Percentiles rank a stretch among this genome's conserved stretches.
phyloP scores from a whole-genome alignment of 2,113 vertebrate species.

The Perccottus glenii region DNA sequence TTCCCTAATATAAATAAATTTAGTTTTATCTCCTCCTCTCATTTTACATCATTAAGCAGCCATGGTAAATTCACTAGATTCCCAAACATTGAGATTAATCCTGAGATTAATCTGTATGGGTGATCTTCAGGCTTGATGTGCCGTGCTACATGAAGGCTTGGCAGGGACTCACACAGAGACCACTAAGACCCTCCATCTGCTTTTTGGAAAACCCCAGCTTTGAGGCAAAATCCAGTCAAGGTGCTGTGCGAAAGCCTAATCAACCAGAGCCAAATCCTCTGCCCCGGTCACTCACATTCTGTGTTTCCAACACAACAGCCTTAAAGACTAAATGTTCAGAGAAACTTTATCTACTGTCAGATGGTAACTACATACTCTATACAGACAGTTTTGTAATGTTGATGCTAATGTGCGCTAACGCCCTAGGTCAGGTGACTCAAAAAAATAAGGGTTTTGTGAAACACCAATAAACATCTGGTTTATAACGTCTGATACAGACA shows the following conservation, averaged over 20 bases:
- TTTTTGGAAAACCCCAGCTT: conserved; percentile 5
- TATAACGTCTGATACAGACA: no score
- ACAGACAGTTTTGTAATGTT: no score
- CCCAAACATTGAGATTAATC: conserved; percentile 16
- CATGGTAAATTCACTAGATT: neutral
- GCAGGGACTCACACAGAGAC: conserved; percentile 11
- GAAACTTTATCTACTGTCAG: no score
- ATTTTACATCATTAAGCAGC: neutral
- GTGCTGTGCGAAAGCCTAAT: conserved; percentile 5
- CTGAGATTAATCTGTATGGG: conserved; percentile 33
- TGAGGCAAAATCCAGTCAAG: conserved; percentile 23
- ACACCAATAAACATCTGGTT: no score
- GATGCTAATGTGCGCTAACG: no score
- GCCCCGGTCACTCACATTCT: neutral
- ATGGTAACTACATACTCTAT: no score
- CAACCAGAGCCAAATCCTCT: neutral
- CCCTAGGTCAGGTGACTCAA: no score
- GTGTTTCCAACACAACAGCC: neutral
- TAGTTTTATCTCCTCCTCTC: neutral
- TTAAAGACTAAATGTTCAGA: neutral
- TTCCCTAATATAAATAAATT: neutral
- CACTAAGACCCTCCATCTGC: conserved; percentile 34
- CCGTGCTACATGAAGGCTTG: conserved; percentile 12
- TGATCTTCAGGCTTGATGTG: conserved; percentile 33
- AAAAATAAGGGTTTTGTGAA: no score